Percentiles rank a stretch among this genome's conserved stretches.
Conservation (phyloP, 2,113 vertebrate genomes). For the Genyomyrus donnyi region DNA sequence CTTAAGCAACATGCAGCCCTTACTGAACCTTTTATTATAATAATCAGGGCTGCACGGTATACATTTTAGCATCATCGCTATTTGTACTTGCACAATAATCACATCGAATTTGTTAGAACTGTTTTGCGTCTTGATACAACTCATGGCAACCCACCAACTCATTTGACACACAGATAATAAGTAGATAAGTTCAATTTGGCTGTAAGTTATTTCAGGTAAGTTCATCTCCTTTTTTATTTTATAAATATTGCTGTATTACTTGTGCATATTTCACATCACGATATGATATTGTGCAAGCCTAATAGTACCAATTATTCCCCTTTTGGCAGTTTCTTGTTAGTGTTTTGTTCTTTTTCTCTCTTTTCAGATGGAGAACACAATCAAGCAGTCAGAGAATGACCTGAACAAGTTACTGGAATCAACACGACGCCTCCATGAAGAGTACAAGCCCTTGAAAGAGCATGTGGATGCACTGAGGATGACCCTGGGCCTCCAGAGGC, state of each 20-base stretch:
- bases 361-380: constrained; percentile 94
- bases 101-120: background rate
- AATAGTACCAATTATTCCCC: background rate
- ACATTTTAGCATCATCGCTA: background rate
- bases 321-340: background rate
- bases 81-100: background rate
- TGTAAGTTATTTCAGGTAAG: background rate
- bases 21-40: background rate
- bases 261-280: background rate
- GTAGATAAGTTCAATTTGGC: background rate
- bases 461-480: constrained; percentile 88
- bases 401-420: constrained; percentile 92
- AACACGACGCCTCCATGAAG: constrained; percentile 90
- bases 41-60: background rate
- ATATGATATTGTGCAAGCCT: background rate
- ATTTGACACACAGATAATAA: background rate
- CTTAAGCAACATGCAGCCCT: background rate
- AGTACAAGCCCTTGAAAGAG: constrained; percentile 95
- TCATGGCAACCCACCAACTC: background rate
- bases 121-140: background rate
- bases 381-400: constrained; percentile 97
- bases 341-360: background rate
- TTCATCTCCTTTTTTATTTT: background rate
- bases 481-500: constrained; percentile 86
- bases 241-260: background rate